phyloP scores from a whole-genome alignment of 2,113 vertebrate genomes.

The Ceyx cyanopectus region DNA sequence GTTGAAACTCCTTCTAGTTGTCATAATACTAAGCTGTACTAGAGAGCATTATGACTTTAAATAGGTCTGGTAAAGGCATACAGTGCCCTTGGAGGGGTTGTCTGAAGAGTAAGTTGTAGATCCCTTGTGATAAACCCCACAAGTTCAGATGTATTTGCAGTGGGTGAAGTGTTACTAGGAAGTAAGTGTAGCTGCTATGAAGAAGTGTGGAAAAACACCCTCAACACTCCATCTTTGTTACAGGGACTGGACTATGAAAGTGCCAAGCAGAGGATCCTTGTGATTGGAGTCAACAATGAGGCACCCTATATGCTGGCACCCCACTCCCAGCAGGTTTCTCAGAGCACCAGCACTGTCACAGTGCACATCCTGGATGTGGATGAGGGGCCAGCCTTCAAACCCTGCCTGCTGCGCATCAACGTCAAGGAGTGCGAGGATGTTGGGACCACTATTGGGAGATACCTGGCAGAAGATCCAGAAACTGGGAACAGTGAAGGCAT shows the following conservation, averaged over 20 bases:
- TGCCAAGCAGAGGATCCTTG: conserved; percentile 66
- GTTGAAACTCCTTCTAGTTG: not conserved
- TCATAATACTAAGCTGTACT: not conserved
- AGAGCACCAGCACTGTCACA: conserved; percentile 76
- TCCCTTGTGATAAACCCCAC: not conserved
- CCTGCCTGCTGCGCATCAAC: conserved; percentile 63
- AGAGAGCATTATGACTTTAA: not conserved
- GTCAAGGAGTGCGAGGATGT: conserved; percentile 81
- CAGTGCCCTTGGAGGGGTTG: not conserved
- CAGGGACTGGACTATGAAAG: conserved; percentile 87
- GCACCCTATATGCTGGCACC: conserved; percentile 73
- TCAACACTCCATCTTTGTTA: not conserved
- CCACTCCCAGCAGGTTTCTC: conserved; percentile 55
- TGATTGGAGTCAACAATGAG: conserved; percentile 83
- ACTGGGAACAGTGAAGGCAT: conserved; percentile 82
- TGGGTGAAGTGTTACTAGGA: not conserved
- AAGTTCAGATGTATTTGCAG: not conserved
- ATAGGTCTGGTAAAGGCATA: not conserved
- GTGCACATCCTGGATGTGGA: conserved; percentile 79
- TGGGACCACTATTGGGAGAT: conserved; percentile 79
- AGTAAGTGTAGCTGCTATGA: not conserved
- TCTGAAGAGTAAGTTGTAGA: not conserved
- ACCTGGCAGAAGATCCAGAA: conserved; percentile 85
- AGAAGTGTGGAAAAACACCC: accelerated
- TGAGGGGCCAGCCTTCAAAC: conserved; percentile 86